phyloP scores from a whole-genome alignment of 2,888 invertebrate species.

The Meandrusa payeni region DNA sequence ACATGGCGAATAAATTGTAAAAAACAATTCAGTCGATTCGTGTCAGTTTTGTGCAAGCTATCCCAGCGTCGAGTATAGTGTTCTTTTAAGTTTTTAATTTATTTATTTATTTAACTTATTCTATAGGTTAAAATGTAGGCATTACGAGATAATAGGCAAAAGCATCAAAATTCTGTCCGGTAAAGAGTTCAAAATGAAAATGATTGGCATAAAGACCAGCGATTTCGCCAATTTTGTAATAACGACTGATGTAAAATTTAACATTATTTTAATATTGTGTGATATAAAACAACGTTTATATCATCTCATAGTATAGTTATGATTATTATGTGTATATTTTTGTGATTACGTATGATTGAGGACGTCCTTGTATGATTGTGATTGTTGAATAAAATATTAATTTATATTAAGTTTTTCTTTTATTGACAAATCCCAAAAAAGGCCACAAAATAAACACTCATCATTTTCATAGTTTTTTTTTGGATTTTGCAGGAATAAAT shows the following conservation, averaged over 20 bases:
- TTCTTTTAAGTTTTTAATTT: constrained; percentile 70
- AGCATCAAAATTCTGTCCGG: constrained; percentile 34
- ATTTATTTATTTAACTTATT: constrained; percentile 80
- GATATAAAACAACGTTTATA: constrained; percentile 69
- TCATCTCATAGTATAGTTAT: constrained; percentile 70
- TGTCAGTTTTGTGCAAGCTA: constrained; percentile 28
- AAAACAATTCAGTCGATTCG: neutral
- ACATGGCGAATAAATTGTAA: neutral
- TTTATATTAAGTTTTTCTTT: constrained; percentile 23
- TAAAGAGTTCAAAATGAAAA: constrained; percentile 37
- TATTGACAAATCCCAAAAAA: too few species aligned
- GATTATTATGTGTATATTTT: constrained; percentile 59
- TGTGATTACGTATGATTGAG: constrained; percentile 69
- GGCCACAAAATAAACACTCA: too few species aligned
- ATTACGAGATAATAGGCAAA: constrained; percentile 32
- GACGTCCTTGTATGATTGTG: constrained; percentile 79
- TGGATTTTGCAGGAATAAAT: too few species aligned
- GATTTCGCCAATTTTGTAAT: constrained; percentile 65
- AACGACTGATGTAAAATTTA: constrained; percentile 76
- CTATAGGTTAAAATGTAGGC: constrained; percentile 64
- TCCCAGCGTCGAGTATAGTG: constrained; percentile 55
- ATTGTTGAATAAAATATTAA: constrained; percentile 65
- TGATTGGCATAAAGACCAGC: constrained; percentile 52
- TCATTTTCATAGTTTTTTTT: too few species aligned
- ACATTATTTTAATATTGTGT: constrained; percentile 64